Evolutionary conservation across 2,797 vertebrate species (phyloP).

Genomic region (Remorina albescens): DNA sequence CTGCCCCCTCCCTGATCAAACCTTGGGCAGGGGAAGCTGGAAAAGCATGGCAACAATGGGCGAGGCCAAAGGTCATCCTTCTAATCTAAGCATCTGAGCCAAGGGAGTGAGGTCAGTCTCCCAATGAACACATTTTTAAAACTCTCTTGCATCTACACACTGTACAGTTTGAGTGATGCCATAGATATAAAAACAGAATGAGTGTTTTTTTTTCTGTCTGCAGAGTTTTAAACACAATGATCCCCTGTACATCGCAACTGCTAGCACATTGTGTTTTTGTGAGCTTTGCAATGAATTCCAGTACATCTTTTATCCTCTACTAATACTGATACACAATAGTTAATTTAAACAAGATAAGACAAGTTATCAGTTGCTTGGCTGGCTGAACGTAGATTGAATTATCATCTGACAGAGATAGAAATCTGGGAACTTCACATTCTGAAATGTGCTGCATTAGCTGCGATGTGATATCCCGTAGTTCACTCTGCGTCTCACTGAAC

Average conservation of each 20-base stretch:
- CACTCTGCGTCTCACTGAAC: conserved; percentile 47
- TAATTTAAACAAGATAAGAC: conserved; percentile 64
- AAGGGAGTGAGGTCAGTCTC: conserved; percentile 74
- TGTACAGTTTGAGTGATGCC: conserved; percentile 8
- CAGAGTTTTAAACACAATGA: conserved; percentile 5
- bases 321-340: conserved; percentile 40
- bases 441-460: conserved; percentile 38
- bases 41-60: conserved; percentile 83
- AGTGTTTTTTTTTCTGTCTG: conserved; percentile 1
- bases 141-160: conserved; percentile 28
- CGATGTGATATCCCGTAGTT: conserved; percentile 54
- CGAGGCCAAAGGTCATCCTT: conserved; percentile 74
- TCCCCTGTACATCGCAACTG: conserved; percentile 15
- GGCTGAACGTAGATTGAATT: conserved; percentile 46
- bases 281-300: conserved; percentile 39
- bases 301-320: conserved; percentile 12
- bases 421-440: conserved; percentile 30
- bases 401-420: conserved; percentile 47
- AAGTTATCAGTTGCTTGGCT: conserved; percentile 42
- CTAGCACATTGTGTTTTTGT: conserved; percentile 7
- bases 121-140: conserved; percentile 60
- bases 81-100: conserved; percentile 71
- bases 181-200: background rate
- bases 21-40: conserved; percentile 63
- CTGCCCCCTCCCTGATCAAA: conserved; percentile 47